Base-by-base conservation (phyloP, 2,113 vertebrate species). In the Oncorhynchus tshawytscha region DNA sequence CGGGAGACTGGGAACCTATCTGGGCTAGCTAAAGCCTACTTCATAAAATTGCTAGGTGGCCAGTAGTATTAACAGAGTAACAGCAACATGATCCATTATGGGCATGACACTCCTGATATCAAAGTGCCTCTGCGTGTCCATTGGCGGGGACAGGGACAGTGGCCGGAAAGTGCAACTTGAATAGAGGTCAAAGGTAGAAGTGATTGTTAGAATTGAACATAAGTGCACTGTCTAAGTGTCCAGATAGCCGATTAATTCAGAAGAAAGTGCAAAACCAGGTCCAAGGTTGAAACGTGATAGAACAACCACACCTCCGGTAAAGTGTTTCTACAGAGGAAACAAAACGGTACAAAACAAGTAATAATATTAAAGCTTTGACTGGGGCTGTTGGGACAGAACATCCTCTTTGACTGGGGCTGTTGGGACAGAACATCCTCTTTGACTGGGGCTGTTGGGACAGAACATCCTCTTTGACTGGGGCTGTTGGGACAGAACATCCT, bases 401-500 rank as follows among this genome's bases (percentile, higher is more conserved):
- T 78, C 78, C 64, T 29, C 18, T 57, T 18, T 18, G 54, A 57
- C n/a, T n/a, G n/a, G n/a, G n/a, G n/a, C 15, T 16, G 20, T 49
- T 45, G 54, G 67, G 67, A 79, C 39, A 75, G 66, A 78, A 77
- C 62, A 73, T 78, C 78, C 64, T n/a, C 25, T 64, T 64, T 29
- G 25, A 62, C 6, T 62, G n/a, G 59, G 59, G 59, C 59, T 11
- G 74, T 29, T 65, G 54, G 67, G 67, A 79, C 39, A 76, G 67
- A 78, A 77, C 62, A 73, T 78, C 78, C 64, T n/a, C 25, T 64
- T 64, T 29, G 25, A 62, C 6, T 62, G n/a, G 59, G 59, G 59
- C 59, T 11, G 74, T 29, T 65, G 54, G 67, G 67, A 79, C 39
- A 76, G 67, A 78, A 77, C 62, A 73, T 78, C 78, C 64, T n/a